Evolutionary conservation across 2,797 vertebrate species (phyloP).

Genomic region (Bradypus variegatus): DNA sequence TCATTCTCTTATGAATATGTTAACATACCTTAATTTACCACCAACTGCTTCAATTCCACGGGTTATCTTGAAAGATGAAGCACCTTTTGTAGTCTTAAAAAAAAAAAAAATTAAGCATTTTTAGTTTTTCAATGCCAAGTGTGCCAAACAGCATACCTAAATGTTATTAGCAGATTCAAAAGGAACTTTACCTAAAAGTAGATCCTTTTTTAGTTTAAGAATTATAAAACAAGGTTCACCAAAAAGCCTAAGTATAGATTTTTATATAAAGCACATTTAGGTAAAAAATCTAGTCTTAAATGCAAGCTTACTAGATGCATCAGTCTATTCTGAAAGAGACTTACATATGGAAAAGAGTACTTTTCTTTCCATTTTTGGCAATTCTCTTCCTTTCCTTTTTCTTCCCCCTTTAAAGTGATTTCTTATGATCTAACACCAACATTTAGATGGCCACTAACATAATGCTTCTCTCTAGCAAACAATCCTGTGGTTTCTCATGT

Average conservation of each 20-base stretch:
- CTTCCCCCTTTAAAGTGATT: background rate
- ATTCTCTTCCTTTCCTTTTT: background rate
- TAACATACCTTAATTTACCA: conserved; percentile 87
- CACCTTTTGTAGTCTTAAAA: conserved; percentile 94
- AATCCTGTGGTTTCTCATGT: background rate
- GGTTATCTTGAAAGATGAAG: conserved; percentile 92
- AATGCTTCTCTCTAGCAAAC: background rate
- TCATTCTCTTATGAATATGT: background rate
- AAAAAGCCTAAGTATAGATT: conserved; percentile 8
- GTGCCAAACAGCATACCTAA: conserved; percentile 2
- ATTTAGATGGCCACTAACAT: background rate
- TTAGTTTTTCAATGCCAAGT: conserved; percentile 41
- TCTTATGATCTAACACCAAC: background rate
- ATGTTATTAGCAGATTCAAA: conserved; percentile 20
- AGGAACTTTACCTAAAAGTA: background rate
- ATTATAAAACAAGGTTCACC: background rate
- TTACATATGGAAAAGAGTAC: background rate
- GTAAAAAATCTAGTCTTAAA: conserved; percentile 22
- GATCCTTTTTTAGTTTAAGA: conserved; percentile 12
- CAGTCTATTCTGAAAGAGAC: conserved; percentile 13
- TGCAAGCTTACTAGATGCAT: background rate
- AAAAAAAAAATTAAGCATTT: conserved; percentile 3
- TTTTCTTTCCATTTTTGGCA: conserved; percentile 27
- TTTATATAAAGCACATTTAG: conserved; percentile 18
- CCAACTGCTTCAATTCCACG: conserved; percentile 93